Evolutionary conservation across 2,888 invertebrate genomes (phyloP).

Genomic region (Erannis defoliaria): DNA sequence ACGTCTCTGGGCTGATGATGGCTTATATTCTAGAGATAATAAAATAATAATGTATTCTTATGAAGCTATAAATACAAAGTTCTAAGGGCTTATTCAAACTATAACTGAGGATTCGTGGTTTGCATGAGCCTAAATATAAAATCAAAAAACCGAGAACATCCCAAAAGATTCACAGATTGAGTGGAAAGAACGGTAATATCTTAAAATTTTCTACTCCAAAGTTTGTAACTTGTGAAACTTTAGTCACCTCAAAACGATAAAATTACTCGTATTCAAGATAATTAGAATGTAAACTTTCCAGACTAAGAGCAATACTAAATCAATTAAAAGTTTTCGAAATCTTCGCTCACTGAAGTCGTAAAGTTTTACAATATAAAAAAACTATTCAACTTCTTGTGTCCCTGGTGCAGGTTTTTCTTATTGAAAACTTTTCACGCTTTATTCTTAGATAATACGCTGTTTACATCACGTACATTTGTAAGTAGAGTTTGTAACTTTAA

Average conservation of each 20-base stretch:
- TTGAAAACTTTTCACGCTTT: slow-evolving; percentile 1
- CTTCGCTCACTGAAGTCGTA: slow-evolving; percentile 15
- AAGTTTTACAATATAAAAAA: slow-evolving; percentile 24
- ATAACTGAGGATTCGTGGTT: no score
- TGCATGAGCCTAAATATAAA: no score
- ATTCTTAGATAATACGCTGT: slow-evolving; percentile 7
- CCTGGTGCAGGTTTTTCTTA: slow-evolving; percentile 15
- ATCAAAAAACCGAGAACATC: no score
- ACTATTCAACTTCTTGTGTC: slow-evolving; percentile 8
- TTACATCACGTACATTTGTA: not conserved
- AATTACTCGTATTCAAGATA: not conserved
- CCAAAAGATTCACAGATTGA: not conserved
- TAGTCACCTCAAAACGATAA: not conserved
- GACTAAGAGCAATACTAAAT: slow-evolving; percentile 25
- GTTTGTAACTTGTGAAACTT: not conserved
- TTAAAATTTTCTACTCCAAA: not conserved
- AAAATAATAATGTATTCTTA: no score
- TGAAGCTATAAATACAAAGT: no score
- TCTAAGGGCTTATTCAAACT: no score
- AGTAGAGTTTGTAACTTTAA: not conserved
- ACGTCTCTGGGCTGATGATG: no score
- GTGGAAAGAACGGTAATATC: not conserved
- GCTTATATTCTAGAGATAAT: no score
- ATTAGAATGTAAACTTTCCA: slow-evolving; percentile 21
- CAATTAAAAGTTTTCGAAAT: slow-evolving; percentile 37